Evolutionary conservation across 92 coral and sea anemone species (phyloP).

Genomic region (Zoanthus solanderi): DNA sequence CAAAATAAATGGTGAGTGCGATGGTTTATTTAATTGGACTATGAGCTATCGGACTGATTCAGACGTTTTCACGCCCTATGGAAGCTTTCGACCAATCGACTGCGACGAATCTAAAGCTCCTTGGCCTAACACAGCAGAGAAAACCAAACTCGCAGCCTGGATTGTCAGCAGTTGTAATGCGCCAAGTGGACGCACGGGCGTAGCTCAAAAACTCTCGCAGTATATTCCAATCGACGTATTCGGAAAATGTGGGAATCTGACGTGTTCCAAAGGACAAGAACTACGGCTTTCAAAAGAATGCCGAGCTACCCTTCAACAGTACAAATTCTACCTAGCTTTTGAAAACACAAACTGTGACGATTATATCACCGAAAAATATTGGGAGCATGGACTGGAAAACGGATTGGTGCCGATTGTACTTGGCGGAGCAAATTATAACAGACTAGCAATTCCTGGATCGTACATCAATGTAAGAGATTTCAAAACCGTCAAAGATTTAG

Average conservation of each 20-base stretch:
- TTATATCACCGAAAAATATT: constrained; percentile 72
- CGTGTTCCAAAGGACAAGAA: constrained; percentile 42
- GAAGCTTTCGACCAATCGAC: constrained; percentile 53
- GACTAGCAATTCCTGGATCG: constrained; percentile 64
- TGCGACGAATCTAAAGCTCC: constrained; percentile 17
- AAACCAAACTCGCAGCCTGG: constrained; percentile 60
- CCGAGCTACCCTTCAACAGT: constrained; percentile 32
- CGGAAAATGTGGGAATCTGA: constrained; percentile 56
- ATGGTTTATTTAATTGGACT: constrained; percentile 67
- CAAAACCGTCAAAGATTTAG: constrained; percentile 56
- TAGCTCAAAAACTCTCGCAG: constrained; percentile 38
- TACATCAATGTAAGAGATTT: constrained; percentile 67
- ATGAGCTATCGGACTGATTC: constrained; percentile 67
- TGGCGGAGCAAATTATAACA: constrained; percentile 65
- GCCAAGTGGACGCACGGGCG: constrained; percentile 40
- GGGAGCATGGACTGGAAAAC: constrained; percentile 71
- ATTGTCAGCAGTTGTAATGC: constrained; percentile 54
- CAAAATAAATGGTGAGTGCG: constrained; percentile 29
- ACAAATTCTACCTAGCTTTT: constrained; percentile 69
- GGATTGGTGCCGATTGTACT: constrained; percentile 70
- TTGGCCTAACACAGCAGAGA: constrained; percentile 17
- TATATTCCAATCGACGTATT: constrained; percentile 55
- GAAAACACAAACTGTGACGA: constrained; percentile 68
- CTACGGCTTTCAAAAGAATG: constrained; percentile 46
- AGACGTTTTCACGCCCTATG: constrained; percentile 66